Evolutionary conservation across 2,113 vertebrate genomes (phyloP).

Genomic region (Thamnophis sirtalis): DNA sequence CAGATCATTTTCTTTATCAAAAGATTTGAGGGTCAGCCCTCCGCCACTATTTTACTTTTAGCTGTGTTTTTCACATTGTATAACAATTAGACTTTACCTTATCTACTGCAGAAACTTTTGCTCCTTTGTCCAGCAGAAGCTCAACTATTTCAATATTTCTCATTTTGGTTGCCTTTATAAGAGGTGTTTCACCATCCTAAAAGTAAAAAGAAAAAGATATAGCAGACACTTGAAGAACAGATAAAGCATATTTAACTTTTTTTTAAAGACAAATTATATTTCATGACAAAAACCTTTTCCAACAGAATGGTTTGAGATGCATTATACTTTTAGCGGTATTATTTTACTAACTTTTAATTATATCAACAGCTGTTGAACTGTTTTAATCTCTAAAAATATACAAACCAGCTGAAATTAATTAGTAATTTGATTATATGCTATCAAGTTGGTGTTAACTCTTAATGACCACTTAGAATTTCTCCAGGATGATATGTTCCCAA

Average conservation of each 20-base stretch:
- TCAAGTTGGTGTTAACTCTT: neutral
- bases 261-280: neutral
- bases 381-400: neutral
- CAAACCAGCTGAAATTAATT: neutral
- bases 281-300: neutral
- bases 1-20: neutral
- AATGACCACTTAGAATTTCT: neutral
- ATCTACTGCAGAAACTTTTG: conserved; percentile 91
- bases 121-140: conserved; percentile 93
- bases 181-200: conserved; percentile 92
- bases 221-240: neutral
- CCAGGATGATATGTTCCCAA: neutral
- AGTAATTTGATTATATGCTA: neutral
- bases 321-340: neutral
- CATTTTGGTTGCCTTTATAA: conserved; percentile 99
- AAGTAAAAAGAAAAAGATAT: conserved; percentile 19
- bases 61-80: neutral
- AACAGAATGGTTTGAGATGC: neutral
- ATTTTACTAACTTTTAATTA: neutral
- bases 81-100: conserved; percentile 74
- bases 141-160: conserved; percentile 96
- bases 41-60: neutral
- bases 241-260: neutral
- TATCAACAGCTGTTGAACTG: neutral
- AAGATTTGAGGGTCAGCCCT: neutral